Conservation (phyloP, 2,797 vertebrate species). For the Pipistrellus pipistrellus region DNA sequence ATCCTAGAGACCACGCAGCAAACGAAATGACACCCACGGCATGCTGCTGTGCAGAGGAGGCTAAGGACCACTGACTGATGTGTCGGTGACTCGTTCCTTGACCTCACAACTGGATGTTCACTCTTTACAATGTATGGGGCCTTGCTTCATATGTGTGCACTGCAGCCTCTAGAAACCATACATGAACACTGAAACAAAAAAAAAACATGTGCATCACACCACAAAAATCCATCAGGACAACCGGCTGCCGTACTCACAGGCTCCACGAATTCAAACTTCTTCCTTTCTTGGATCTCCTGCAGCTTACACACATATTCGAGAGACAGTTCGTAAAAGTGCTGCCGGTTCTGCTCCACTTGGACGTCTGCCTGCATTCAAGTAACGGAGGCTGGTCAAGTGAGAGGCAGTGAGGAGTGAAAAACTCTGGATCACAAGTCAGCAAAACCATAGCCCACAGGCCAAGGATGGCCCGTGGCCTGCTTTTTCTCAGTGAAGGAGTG, state of each 20-base stretch:
- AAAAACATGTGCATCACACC: background rate
- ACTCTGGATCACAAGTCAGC: background rate
- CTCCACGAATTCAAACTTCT: constrained; percentile 99
- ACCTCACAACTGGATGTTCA: accelerated
- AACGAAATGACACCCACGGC: accelerated
- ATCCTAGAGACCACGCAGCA: accelerated
- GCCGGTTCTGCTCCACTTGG: constrained; percentile 94
- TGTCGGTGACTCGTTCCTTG: accelerated
- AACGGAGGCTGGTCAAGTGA: constrained; percentile 62
- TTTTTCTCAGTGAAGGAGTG: background rate
- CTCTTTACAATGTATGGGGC: accelerated
- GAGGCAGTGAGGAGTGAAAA: background rate
- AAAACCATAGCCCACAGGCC: background rate
- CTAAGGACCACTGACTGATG: accelerated
- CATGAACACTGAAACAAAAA: background rate
- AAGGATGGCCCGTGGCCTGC: accelerated
- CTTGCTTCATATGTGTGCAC: accelerated
- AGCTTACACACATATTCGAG: constrained; percentile 97
- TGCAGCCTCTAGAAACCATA: background rate
- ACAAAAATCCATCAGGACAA: background rate
- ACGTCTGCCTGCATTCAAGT: constrained; percentile 92
- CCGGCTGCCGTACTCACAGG: constrained; percentile 92
- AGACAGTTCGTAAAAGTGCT: constrained; percentile 97
- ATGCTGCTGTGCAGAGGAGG: accelerated
- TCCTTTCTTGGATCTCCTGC: constrained; percentile 98